These are phyloP conservation scores for Silurus meridionalis DNA, from an alignment of 2,113 vertebrate species.

Conservation along the genomic window DNA sequence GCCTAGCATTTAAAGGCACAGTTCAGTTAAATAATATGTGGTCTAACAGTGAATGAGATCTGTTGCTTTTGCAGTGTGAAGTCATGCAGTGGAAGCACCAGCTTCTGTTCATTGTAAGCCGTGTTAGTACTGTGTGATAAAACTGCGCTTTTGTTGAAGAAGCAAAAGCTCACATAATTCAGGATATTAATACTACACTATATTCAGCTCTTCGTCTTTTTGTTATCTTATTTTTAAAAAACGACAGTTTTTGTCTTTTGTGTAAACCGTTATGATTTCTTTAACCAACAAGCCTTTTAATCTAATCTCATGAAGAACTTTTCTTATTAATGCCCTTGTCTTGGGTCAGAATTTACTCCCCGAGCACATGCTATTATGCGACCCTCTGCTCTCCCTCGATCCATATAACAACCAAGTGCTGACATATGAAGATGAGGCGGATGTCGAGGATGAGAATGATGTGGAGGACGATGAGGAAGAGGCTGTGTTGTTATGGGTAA, in stretches of 20 bases:
- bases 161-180: not conserved
- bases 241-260: not conserved
- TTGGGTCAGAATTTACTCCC: conserved; percentile 51
- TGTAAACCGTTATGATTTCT: not conserved
- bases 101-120: not conserved
- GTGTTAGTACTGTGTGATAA: not conserved
- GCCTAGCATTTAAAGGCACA: conserved; percentile 15
- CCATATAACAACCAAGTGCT: not conserved
- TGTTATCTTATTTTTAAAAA: not conserved
- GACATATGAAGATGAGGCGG: conserved; percentile 45
- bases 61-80: not conserved
- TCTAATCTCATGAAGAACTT: not conserved
- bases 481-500: conserved; percentile 74
- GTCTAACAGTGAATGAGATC: conserved; percentile 20
- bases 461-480: conserved; percentile 65
- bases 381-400: not conserved
- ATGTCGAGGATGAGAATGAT: conserved; percentile 46
- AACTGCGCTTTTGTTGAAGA: not conserved
- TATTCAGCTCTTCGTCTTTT: not conserved
- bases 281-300: not conserved
- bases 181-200: not conserved
- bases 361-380: conserved; percentile 31
- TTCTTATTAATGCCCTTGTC: conserved; percentile 25
- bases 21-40: not conserved
- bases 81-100: not conserved